These are phyloP conservation scores for Xenus cinereus DNA, from an alignment of 2,113 vertebrate genomes.

Conservation along the genomic window DNA sequence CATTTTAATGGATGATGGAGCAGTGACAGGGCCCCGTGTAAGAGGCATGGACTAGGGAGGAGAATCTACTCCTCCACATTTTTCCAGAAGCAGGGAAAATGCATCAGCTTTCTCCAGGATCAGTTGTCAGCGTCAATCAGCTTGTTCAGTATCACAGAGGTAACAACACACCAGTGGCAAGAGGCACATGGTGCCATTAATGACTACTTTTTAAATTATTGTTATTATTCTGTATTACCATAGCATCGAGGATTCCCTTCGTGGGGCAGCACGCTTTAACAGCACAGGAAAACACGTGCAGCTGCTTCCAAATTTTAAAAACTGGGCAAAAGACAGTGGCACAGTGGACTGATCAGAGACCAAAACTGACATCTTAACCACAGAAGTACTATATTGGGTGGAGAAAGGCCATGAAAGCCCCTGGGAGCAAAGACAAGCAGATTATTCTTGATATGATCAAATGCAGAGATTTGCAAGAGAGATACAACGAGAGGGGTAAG, in stretches of 20 bases:
- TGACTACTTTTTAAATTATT: neutral
- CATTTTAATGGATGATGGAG: neutral
- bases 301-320: neutral
- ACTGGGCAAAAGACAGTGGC: neutral
- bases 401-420: neutral
- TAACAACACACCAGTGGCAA: neutral
- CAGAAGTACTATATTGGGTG: neutral
- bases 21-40: neutral
- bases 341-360: neutral
- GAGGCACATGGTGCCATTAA: neutral
- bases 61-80: neutral
- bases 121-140: no score
- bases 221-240: neutral
- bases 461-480: neutral
- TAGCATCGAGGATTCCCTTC: neutral
- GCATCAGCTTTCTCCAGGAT: neutral
- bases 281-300: rapidly evolving
- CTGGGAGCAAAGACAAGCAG: neutral
- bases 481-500: rapidly evolving
- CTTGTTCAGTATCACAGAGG: neutral
- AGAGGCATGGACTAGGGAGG: neutral
- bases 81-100: neutral
- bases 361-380: neutral
- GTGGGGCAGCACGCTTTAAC: neutral
- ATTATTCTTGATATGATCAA: neutral